A percentile compares a stretch with the other conserved stretches of the same genome.
These are phyloP conservation scores for Zhuqinia jingwanae DNA, from an alignment of 2,888 invertebrate genomes.

Conservation along the genomic window DNA sequence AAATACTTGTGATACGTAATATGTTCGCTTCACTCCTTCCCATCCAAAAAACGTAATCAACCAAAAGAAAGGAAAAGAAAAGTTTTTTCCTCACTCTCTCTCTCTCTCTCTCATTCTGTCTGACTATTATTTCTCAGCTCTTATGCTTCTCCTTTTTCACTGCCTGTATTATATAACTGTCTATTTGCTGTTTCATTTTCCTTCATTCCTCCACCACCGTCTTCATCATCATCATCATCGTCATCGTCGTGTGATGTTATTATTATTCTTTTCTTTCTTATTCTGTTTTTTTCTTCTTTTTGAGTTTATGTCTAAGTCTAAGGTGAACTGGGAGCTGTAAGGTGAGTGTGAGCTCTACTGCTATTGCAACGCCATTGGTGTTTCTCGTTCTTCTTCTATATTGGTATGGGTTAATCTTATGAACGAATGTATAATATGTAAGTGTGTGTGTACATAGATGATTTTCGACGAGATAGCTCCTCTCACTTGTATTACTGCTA, in stretches of 20 bases:
- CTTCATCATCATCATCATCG: too few species aligned
- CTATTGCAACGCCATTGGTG: not conserved
- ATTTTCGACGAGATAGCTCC: not conserved
- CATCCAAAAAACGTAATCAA: not conserved
- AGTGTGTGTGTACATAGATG: not conserved
- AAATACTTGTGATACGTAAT: not conserved
- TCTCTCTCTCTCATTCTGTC: not conserved
- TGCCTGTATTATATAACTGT: conserved; percentile 42
- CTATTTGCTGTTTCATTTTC: conserved; percentile 56
- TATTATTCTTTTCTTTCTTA: conserved; percentile 17
- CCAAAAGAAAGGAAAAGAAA: not conserved
- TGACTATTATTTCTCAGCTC: not conserved
- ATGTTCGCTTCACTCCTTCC: not conserved
- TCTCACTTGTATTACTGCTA: not conserved
- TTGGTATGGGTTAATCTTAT: conserved; percentile 3
- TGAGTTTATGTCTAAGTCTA: not conserved
- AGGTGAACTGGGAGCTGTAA: not conserved
- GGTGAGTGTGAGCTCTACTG: conserved; percentile 9
- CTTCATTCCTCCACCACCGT: conserved; percentile 20
- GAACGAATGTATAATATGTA: not conserved
- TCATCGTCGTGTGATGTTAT: conserved; percentile 41
- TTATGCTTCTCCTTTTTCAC: not conserved
- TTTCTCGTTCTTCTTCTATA: not conserved
- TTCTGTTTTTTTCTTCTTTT: not conserved
- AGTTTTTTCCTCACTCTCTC: conserved; percentile 1